phyloP scores from a whole-genome alignment of 2,888 invertebrate genomes.

The Azorinus chamasolen region DNA sequence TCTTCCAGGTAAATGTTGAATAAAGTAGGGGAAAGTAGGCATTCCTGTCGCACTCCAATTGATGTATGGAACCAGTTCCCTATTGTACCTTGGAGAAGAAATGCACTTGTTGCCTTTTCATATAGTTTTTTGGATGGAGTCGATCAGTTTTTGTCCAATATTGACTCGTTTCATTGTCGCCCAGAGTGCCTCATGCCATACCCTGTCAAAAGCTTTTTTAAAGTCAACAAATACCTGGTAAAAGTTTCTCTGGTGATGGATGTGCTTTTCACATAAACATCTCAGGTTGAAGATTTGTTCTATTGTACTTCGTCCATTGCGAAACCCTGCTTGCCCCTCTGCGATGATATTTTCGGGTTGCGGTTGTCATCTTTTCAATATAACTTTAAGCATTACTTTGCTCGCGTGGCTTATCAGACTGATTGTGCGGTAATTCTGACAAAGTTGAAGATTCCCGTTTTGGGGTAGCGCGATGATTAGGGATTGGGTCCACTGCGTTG shows the following conservation, averaged over 20 bases:
- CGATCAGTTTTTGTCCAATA: conserved; percentile 32
- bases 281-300: conserved; percentile 29
- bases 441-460: conserved; percentile 38
- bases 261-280: conserved; percentile 15
- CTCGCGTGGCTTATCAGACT: conserved; percentile 50
- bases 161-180: conserved; percentile 26
- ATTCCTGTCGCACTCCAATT: conserved; percentile 40
- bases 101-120: too few species aligned
- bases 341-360: conserved; percentile 26
- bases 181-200: conserved; percentile 34
- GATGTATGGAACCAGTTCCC: too few species aligned
- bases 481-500: conserved; percentile 12
- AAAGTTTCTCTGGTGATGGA: conserved; percentile 6
- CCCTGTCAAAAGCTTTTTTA: conserved; percentile 43
- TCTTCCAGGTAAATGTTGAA: conserved; percentile 30
- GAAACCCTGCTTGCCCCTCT: conserved; percentile 46
- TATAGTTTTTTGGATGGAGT: conserved; percentile 34
- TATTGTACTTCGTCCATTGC: conserved; percentile 26
- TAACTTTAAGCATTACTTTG: conserved; percentile 44
- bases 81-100: too few species aligned
- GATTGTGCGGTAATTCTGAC: conserved; percentile 35
- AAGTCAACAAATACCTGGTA: conserved; percentile 21
- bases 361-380: conserved; percentile 39
- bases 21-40: conserved; percentile 44
- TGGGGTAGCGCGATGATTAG: conserved; percentile 12